phyloP scores from a whole-genome alignment of 2,797 vertebrate genomes.

The Anniella stebbinsi region DNA sequence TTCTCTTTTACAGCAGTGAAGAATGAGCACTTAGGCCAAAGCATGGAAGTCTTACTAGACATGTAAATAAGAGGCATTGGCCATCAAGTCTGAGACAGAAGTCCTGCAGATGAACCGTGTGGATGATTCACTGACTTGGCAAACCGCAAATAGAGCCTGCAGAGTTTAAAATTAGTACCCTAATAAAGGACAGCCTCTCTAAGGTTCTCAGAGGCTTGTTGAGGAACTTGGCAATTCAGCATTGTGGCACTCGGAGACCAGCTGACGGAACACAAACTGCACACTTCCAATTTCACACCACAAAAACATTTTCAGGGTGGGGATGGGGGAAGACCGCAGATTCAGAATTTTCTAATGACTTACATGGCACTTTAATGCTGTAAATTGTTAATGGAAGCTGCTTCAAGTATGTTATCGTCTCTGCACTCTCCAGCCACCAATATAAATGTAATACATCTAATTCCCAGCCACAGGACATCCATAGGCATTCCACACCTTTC shows the following conservation, averaged over 20 bases:
- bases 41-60: not conserved
- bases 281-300: not conserved
- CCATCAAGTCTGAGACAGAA: not conserved
- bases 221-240: not conserved
- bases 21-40: not conserved
- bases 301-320: not conserved
- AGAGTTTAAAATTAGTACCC: constrained; percentile 8
- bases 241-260: not conserved
- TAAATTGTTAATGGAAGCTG: not conserved
- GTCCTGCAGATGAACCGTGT: not conserved
- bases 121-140: constrained; percentile 1
- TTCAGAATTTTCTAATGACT: not conserved
- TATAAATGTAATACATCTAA: not conserved
- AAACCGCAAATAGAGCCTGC: not conserved
- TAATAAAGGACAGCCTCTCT: not conserved
- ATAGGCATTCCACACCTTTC: not conserved
- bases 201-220: not conserved
- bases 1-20: not conserved
- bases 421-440: not conserved
- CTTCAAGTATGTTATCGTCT: not conserved
- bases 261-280: not conserved
- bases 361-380: accelerated
- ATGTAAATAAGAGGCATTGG: not conserved
- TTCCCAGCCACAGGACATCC: not conserved
- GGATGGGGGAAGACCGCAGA: not conserved